A percentile compares a stretch with the other conserved stretches of the same genome.
These are phyloP conservation scores for Cynopterus brachyotis DNA, from an alignment of 2,113 vertebrate genomes.

Conservation along the genomic window DNA sequence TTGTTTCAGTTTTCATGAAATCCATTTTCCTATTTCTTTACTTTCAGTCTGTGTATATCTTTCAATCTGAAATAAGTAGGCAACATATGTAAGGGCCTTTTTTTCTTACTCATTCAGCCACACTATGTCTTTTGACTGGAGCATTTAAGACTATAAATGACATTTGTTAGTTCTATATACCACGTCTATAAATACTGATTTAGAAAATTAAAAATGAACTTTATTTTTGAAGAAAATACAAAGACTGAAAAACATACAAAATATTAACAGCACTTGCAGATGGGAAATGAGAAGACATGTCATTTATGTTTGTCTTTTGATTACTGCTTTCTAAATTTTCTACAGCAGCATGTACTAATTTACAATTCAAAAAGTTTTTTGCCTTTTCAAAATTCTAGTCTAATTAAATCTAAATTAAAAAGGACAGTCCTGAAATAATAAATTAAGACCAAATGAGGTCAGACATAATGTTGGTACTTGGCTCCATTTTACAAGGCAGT, in stretches of 20 bases:
- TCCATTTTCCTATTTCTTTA: no score
- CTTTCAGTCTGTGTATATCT: no score
- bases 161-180: conserved; percentile 21
- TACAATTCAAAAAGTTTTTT: conserved; percentile 19
- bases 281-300: neutral
- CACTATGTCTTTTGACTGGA: no score
- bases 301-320: conserved; percentile 41
- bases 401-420: conserved; percentile 34
- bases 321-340: conserved; percentile 44
- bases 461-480: neutral
- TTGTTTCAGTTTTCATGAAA: no score
- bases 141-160: neutral
- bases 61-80: no score
- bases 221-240: conserved; percentile 36
- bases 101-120: no score
- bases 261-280: neutral
- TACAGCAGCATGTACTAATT: conserved; percentile 6
- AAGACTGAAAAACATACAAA: conserved; percentile 21
- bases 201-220: neutral
- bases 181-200: conserved; percentile 12
- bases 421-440: neutral
- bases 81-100: no score
- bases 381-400: conserved; percentile 11
- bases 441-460: neutral
- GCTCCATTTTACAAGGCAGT: neutral